A percentile compares a stretch with the other conserved stretches of the same genome.
phyloP scores from a whole-genome alignment of 2,888 invertebrate genomes.

The Philereme vetulata region DNA sequence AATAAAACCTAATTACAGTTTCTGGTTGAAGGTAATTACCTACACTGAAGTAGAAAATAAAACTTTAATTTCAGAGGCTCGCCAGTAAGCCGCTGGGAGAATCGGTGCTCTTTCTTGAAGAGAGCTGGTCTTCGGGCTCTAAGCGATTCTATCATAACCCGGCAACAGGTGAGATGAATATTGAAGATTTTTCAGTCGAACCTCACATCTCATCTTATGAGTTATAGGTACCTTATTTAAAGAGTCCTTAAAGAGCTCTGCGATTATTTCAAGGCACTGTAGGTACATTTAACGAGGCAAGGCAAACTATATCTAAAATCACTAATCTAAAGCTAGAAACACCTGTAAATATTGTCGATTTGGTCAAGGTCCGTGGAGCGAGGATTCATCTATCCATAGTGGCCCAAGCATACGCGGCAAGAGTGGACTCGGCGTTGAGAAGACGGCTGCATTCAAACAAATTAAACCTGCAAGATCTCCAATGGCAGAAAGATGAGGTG shows the following conservation, averaged over 20 bases:
- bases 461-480: slow-evolving; percentile 88
- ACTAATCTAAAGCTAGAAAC: too few relatives aligned
- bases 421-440: slow-evolving; percentile 89
- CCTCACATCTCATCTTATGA: not conserved
- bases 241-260: too few relatives aligned
- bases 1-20: not conserved
- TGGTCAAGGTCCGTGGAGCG: slow-evolving; percentile 84
- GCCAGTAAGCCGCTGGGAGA: slow-evolving; percentile 62
- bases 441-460: slow-evolving; percentile 90
- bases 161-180: slow-evolving; percentile 61
- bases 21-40: not conserved
- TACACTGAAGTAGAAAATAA: slow-evolving; percentile 12
- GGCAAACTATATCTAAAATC: too few relatives aligned
- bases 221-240: too few relatives aligned
- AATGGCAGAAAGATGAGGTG: slow-evolving; percentile 91
- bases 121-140: slow-evolving; percentile 63
- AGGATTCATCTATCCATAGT: slow-evolving; percentile 88
- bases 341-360: not conserved
- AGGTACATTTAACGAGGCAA: too few relatives aligned
- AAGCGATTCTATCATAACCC: slow-evolving; percentile 55
- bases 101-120: slow-evolving; percentile 62
- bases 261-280: too few relatives aligned
- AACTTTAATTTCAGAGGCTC: slow-evolving; percentile 49
- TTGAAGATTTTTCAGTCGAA: not conserved
- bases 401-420: slow-evolving; percentile 87